Evolutionary conservation across 2,888 invertebrate species (phyloP).

Genomic region (Sturmia bella): DNA sequence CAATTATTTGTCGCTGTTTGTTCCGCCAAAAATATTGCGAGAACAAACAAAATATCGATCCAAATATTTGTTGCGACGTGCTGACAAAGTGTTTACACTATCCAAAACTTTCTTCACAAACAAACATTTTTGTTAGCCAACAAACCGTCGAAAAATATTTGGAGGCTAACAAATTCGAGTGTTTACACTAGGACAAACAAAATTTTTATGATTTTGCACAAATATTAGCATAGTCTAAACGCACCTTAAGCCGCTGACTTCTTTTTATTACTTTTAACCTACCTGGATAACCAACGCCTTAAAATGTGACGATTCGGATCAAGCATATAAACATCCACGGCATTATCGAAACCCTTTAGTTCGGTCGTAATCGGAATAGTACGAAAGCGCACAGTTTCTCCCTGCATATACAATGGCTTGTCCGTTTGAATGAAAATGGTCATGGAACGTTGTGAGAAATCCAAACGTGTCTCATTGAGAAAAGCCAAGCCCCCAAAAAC

Average conservation of each 20-base stretch:
- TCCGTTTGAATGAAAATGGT: slow-evolving; percentile 97
- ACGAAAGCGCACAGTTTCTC: slow-evolving; percentile 93
- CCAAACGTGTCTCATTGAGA: slow-evolving; percentile 91
- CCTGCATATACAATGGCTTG: slow-evolving; percentile 97
- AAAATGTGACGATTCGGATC: slow-evolving; percentile 94
- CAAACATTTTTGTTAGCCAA: no score
- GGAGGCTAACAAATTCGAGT: no score
- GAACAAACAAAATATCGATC: background rate
- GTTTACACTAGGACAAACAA: no score
- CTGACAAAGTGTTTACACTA: no score
- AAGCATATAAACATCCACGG: slow-evolving; percentile 94
- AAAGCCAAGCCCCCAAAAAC: slow-evolving; percentile 93
- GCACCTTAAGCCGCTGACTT: background rate
- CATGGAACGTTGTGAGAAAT: slow-evolving; percentile 94
- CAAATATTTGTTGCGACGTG: no score
- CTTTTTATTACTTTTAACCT: background rate
- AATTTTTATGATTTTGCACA: no score
- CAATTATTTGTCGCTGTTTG: no score
- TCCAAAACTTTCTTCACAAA: no score
- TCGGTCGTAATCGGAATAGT: slow-evolving; percentile 96
- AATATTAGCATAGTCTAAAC: no score
- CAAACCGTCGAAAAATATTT: no score
- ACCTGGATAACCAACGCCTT: slow-evolving; percentile 94
- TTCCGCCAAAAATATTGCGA: no score
- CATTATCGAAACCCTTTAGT: slow-evolving; percentile 93